Percentiles rank a stretch among this genome's conserved stretches.
Conservation (phyloP, 2,113 vertebrate species). For the Hemicordylus capensis region DNA sequence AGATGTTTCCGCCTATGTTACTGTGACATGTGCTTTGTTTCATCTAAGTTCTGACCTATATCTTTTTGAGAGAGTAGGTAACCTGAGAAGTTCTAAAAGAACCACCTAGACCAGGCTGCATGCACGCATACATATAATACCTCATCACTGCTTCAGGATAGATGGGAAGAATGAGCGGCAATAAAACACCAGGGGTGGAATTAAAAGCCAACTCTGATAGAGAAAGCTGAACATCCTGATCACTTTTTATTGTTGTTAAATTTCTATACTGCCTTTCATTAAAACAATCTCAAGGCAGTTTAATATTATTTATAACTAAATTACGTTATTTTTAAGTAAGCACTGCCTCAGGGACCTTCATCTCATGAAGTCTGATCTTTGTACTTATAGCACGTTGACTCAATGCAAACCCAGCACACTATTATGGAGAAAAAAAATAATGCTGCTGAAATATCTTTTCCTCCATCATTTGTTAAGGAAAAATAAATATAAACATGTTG, state of each 20-base stretch:
- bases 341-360: constrained; percentile 59
- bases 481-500: constrained; percentile 21
- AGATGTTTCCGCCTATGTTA: constrained; percentile 1
- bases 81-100: constrained; percentile 28
- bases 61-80: constrained; percentile 2
- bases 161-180: constrained; percentile 54
- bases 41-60: neutral
- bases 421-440: constrained; percentile 57
- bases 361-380: constrained; percentile 61
- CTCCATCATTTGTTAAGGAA: constrained; percentile 15
- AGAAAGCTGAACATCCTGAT: constrained; percentile 61
- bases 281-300: too few species aligned
- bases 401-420: constrained; percentile 59
- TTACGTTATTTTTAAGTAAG: constrained; percentile 67
- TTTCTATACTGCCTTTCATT: too few species aligned
- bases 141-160: constrained; percentile 39
- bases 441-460: neutral
- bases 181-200: constrained; percentile 60
- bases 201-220: constrained; percentile 59
- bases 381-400: constrained; percentile 57
- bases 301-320: too few species aligned
- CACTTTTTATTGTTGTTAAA: constrained; percentile 28
- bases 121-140: neutral
- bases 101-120: constrained; percentile 17
- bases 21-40: constrained; percentile 1